Evolutionary conservation across 2,113 vertebrate genomes (phyloP).

Genomic region (Ellobius talpinus): DNA sequence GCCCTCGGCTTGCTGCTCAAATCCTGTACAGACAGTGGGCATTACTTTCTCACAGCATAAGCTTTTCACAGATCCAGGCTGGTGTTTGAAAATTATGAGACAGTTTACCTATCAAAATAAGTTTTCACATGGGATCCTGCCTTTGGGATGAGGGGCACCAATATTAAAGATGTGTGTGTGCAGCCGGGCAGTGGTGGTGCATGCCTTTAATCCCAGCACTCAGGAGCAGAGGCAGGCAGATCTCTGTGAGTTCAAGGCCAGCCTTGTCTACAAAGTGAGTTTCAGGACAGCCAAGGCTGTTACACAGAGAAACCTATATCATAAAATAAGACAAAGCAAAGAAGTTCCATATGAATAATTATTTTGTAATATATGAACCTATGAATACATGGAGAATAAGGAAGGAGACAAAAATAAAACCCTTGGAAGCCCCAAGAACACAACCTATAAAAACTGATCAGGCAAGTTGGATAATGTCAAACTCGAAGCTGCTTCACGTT

Average conservation of each 20-base stretch:
- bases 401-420: neutral
- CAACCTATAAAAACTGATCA: neutral
- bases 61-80: conserved; percentile 21
- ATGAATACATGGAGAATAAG: neutral
- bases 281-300: neutral
- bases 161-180: conserved; percentile 16
- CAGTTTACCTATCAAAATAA: neutral
- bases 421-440: neutral
- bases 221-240: neutral
- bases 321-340: neutral
- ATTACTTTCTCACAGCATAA: conserved; percentile 10
- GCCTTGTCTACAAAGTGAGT: neutral
- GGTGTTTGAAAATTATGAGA: neutral
- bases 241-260: neutral
- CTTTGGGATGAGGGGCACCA: neutral
- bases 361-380: neutral
- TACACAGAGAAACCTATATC: neutral
- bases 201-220: too few species aligned
- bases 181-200: too few species aligned
- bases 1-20: neutral
- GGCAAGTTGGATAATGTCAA: conserved; percentile 3
- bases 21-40: neutral
- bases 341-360: neutral
- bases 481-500: neutral
- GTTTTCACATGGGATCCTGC: neutral